Evolutionary conservation across 2,113 vertebrate genomes (phyloP), one percentile per base, ranked within the genome.

Genomic region (Meleagris gallopavo): DNA sequence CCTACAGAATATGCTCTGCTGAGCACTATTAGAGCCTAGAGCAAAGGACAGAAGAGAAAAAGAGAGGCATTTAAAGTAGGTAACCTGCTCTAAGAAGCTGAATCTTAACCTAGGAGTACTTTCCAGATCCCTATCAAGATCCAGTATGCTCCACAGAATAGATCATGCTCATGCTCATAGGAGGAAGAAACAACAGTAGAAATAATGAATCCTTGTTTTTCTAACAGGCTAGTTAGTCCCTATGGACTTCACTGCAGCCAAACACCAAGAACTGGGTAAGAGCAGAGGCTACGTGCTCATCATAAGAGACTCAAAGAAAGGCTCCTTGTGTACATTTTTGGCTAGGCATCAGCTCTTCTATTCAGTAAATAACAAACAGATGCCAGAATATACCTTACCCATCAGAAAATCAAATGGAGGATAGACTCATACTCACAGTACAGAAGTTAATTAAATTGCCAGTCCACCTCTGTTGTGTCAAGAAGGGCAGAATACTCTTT

Each of bases 331-430:
- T 41, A 89, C 11, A 20, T 74, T 66, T 66, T 93, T 92, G 27
- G 54, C 80, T 62, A 88, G n/a, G 60, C 50, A 66, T 48, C 40
- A 7, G 36, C 50, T 55, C n/a, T 80, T 77, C 79, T 45, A 36
- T 50, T 83, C 45, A 66, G 55, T 74, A 86, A 66, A 46, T 71
- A 41, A 36, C 36, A 58, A 60, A 80, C 32, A 66, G 69, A 62
- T 87, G 83, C 69, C 94, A 91, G 72, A 93, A 91, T 61, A 78
- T 19, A 81, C 41, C 25, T 94, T 86, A 86, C 16, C 50, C 46
- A 64, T 71, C 41, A 82, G 76, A 89, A 86, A 86, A 78, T 36
- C 83, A 91, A 88, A 80, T 54, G 48, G 50, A 76, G 50, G 86
- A 67, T 34, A 90, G 88, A 86, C 70, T 81, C 24, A 22, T 55